phyloP scores from a whole-genome alignment of 2,113 vertebrate species.

The Grammomys surdaster region DNA sequence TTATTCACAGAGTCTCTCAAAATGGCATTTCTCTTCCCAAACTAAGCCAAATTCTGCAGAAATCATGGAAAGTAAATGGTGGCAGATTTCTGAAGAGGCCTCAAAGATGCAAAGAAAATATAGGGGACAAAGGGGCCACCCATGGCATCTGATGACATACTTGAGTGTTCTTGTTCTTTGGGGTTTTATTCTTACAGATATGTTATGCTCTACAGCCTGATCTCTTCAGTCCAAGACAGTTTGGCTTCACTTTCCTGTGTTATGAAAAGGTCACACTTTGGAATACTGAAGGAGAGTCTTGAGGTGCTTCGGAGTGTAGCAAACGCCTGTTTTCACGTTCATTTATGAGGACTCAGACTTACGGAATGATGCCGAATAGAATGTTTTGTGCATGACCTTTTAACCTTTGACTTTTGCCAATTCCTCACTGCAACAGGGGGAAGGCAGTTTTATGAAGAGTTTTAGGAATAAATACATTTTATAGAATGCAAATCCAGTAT shows the following conservation, averaged over 20 bases:
- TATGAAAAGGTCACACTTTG: constrained; percentile 58
- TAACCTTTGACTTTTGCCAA: constrained; percentile 67
- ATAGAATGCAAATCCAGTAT: constrained; percentile 79
- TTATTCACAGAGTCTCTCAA: constrained; percentile 30
- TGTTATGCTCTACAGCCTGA: constrained; percentile 22
- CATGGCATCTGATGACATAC: constrained; percentile 24
- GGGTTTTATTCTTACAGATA: constrained; percentile 55
- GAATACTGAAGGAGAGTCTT: constrained; percentile 68
- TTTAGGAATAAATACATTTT: constrained; percentile 75
- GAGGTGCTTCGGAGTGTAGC: constrained; percentile 50
- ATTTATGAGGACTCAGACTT: constrained; percentile 74
- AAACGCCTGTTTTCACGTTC: constrained; percentile 37
- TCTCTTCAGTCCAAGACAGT: constrained; percentile 1
- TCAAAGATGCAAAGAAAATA: constrained; percentile 19
- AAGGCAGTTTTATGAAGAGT: constrained; percentile 78
- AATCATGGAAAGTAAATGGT: background rate
- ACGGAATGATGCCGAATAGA: constrained; percentile 57
- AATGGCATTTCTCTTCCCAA: background rate
- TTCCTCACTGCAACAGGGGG: constrained; percentile 64
- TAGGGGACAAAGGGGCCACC: background rate
- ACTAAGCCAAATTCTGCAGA: constrained; percentile 21
- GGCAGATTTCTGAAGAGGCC: background rate
- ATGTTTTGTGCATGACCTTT: constrained; percentile 75
- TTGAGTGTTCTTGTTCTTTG: constrained; percentile 54
- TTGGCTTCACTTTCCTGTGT: constrained; percentile 66